Evolutionary conservation across 2,113 vertebrate genomes (phyloP).

Genomic region (Lamprologus callipterus): DNA sequence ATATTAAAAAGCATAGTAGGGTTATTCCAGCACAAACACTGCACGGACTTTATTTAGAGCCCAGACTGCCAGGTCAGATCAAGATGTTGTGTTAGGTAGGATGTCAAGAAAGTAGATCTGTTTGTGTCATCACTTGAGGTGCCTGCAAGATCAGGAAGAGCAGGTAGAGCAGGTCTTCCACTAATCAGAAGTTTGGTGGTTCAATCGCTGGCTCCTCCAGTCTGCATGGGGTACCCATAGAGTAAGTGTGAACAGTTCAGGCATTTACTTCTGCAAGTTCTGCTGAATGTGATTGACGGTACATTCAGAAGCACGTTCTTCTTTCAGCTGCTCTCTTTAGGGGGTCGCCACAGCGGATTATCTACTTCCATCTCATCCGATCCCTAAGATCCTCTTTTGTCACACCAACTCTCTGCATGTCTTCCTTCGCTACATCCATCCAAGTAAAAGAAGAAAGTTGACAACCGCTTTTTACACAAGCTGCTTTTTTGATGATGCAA

Average conservation of each 20-base stretch:
- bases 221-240: neutral
- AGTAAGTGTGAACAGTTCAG: neutral
- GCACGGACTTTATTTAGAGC: accelerated
- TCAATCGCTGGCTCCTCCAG: neutral
- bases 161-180: neutral
- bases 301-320: neutral
- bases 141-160: neutral
- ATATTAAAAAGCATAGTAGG: neutral
- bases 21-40: neutral
- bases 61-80: neutral
- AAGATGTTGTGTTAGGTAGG: neutral
- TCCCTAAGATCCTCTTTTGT: neutral
- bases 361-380: neutral
- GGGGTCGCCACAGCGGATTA: neutral
- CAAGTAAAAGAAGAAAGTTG: neutral
- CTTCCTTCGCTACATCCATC: neutral
- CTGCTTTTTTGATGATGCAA: neutral
- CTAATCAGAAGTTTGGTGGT: neutral
- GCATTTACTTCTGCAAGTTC: neutral
- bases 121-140: neutral
- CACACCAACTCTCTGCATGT: neutral
- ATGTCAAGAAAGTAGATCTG: neutral
- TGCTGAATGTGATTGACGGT: neutral
- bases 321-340: neutral
- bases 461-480: neutral